Evolutionary conservation across 2,797 vertebrate species (phyloP), one percentile per base, ranked within the genome.

Genomic region (Xyrichtys novacula): DNA sequence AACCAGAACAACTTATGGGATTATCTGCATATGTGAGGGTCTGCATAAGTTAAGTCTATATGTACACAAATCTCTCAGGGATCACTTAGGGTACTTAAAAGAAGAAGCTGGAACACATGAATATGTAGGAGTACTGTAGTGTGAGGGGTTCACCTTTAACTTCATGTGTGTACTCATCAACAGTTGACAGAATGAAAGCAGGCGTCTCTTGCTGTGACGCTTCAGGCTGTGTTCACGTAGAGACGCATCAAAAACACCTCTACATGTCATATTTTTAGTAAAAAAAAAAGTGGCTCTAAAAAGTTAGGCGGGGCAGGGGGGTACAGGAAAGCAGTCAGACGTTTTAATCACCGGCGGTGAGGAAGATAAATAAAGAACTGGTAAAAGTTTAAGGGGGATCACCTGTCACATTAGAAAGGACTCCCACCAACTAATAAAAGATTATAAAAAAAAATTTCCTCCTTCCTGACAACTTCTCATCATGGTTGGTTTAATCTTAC

Each of bases 131-230:
- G 31, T 25, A 31, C 34, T 74, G 26, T 31, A 53, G 19, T 28
- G 7, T 44, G 46, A 76, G 44, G 25, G 10, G 43, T 58, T 32
- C 22, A 65, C 6, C 25, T 26, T 44, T 34, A 26, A 28, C 15
- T 4, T 26, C 17, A 46, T 28, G 19, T 1, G 22, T 14, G 2
- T 16, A 11, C 46, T 46, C 28, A 20, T 42, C 31, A 38, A 54
- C 58, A 39, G 60, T 31, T 7, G 4, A 66, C 53, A 76, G 15
- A 53, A 74, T 69, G 31, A 74, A 74, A 67, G 47, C 28, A 62
- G 56, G 42, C 36, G 40, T 56, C 36, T 73, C 29, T 67, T 40
- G 53, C 47, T 40, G 28, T 32, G 57, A 70, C 66, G 74, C 65
- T 68, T 34, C 0, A 56, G 65, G 54, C 44, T 47, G 58, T 59